Evolutionary conservation across 2,888 invertebrate genomes (phyloP).

Genomic region (Graphium colonna): DNA sequence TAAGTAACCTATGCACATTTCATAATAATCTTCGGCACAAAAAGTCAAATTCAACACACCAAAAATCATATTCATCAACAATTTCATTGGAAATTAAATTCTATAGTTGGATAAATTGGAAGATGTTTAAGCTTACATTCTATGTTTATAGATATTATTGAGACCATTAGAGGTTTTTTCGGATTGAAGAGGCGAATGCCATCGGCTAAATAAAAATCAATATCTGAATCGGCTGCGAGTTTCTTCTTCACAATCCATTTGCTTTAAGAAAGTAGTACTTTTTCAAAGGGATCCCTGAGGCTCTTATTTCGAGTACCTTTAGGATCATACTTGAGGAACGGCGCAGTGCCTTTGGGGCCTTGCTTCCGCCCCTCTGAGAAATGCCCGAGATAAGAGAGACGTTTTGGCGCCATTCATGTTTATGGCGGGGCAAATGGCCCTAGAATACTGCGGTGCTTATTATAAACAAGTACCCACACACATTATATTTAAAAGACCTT

Average conservation of each 20-base stretch:
- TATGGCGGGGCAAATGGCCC: slow-evolving; percentile 75
- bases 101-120: too few relatives aligned
- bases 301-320: slow-evolving; percentile 76
- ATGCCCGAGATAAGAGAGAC: slow-evolving; percentile 78
- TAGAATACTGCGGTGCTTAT: slow-evolving; percentile 74
- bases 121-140: too few relatives aligned
- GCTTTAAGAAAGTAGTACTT: slow-evolving; percentile 70
- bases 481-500: slow-evolving; percentile 28
- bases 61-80: too few relatives aligned
- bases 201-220: slow-evolving; percentile 72
- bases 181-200: slow-evolving; percentile 28
- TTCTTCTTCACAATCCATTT: slow-evolving; percentile 76
- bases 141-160: too few relatives aligned
- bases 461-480: slow-evolving; percentile 68
- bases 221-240: slow-evolving; percentile 68
- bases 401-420: slow-evolving; percentile 79
- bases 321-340: slow-evolving; percentile 74
- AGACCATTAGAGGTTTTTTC: neutral
- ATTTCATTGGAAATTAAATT: too few relatives aligned
- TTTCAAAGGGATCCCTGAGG: slow-evolving; percentile 64
- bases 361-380: slow-evolving; percentile 75
- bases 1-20: too few relatives aligned
- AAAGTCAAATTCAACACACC: too few relatives aligned
- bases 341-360: slow-evolving; percentile 61
- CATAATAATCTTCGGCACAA: too few relatives aligned